Conservation (phyloP, 2,113 vertebrate genomes). For the Pteruthius melanotis region DNA sequence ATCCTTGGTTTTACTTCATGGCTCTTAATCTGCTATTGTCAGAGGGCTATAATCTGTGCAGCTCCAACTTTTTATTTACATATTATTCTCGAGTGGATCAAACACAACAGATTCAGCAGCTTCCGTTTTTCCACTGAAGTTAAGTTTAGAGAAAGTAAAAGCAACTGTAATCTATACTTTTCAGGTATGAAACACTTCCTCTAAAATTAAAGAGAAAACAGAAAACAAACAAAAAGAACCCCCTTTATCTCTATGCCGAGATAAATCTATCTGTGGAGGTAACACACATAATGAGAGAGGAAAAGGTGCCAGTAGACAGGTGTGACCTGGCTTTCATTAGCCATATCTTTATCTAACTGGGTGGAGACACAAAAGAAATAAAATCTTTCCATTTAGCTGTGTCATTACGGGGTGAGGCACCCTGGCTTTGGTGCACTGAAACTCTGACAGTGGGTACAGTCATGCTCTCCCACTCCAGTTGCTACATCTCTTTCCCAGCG, state of each 20-base stretch:
- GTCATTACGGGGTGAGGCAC: constrained; percentile 62
- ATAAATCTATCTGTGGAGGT: constrained; percentile 33
- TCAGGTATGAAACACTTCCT: not conserved
- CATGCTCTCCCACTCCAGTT: constrained; percentile 46
- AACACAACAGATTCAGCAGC: not conserved
- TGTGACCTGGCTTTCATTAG: constrained; percentile 56
- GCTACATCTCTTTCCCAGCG: constrained; percentile 20
- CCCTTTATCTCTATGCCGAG: not conserved
- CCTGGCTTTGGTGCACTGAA: constrained; percentile 50
- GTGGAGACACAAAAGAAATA: constrained; percentile 58
- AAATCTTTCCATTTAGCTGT: constrained; percentile 62
- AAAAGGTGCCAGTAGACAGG: constrained; percentile 61
- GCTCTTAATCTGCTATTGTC: not conserved
- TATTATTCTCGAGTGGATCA: not conserved
- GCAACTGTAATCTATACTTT: not conserved
- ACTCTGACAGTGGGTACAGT: constrained; percentile 60
- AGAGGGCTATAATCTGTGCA: not conserved
- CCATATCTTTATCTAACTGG: constrained; percentile 57
- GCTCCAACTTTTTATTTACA: not conserved
- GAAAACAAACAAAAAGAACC: constrained; percentile 22
- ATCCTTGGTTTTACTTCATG: not conserved
- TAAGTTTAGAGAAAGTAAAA: not conserved
- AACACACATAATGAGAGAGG: constrained; percentile 8
- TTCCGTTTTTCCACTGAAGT: not conserved
- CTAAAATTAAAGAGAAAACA: constrained; percentile 21